Evolutionary conservation across 2,888 invertebrate genomes (phyloP), one percentile per base, ranked within the genome.

Genomic region (Cerastis rubricosa): DNA sequence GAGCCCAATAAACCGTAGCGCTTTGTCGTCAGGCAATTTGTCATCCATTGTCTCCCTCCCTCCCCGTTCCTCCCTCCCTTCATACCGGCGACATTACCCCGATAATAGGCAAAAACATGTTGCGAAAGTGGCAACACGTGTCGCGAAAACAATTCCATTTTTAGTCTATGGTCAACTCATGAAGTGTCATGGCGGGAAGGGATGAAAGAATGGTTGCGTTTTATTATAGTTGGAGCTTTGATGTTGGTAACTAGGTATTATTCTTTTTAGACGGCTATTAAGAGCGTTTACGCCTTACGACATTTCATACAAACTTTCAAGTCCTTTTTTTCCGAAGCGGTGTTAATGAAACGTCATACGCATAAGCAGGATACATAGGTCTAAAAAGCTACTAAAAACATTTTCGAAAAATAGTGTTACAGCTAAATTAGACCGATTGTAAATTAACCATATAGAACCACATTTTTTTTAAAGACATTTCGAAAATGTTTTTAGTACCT

Each of bases 21-120:
- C 96, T 95, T 95, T 95, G 96, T 96, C 91, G 90, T 91, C 91
- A 92, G 89, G 91, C 95, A 95, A 96, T 96, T 96, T 96, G 96
- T 96, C 96, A 96, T 95, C 95, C 92, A 94, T 95, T 95, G 95
- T 95, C 87, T 83, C 73, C 82, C 88, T 76, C 76, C 87, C 88
- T 83, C 64, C 88, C 83, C 64, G 43, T 64, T 9, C 64, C 64
- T 43, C 17, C 43, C n/a, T 25, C 75, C 84, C 77, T n/a, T 1
- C 71, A 72, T 81, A 65, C 65, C 69, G 71, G 65, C 76, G 82
- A 88, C 79, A 87, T 81, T 86, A 78, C 76, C 78, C 54, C 83
- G 69, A 86, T 87, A 87, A 87, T 84, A 85, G 78, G 85, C 78
- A 88, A 92, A 92, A 93, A 93, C 92, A 93, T 93, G 93, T 90